A percentile compares a stretch with the other conserved stretches of the same genome.
Conservation (phyloP, 2,888 invertebrate species). For the Graphium colonna region DNA sequence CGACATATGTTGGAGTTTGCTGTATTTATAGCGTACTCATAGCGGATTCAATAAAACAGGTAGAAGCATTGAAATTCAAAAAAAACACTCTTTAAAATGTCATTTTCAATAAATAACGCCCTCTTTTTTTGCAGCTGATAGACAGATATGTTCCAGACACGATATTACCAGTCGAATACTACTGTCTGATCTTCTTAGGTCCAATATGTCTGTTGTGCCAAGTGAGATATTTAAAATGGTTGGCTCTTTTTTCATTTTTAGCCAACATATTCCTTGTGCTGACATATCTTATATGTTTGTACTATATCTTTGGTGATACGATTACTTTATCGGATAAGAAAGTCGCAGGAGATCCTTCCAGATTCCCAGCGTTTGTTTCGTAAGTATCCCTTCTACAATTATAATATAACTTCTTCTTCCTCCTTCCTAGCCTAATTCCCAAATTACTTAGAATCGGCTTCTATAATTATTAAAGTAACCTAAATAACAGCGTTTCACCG, state of each 20-base stretch:
- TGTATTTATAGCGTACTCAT: constrained; percentile 90
- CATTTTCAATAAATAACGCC: too few species aligned
- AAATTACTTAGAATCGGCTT: too few species aligned
- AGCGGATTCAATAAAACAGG: constrained; percentile 83
- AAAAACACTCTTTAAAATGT: too few species aligned
- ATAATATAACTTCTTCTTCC: too few species aligned
- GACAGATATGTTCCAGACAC: constrained; percentile 57
- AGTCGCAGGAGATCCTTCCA: constrained; percentile 73
- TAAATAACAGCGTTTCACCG: too few species aligned
- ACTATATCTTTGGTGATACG: constrained; percentile 85
- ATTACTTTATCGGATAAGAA: constrained; percentile 70
- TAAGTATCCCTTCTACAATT: constrained; percentile 50
- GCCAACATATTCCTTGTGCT: constrained; percentile 91
- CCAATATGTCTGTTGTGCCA: constrained; percentile 64
- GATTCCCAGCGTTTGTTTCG: constrained; percentile 92
- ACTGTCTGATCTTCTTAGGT: constrained; percentile 58
- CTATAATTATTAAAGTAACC: too few species aligned
- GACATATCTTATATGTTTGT: constrained; percentile 91
- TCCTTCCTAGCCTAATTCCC: too few species aligned
- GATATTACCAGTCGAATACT: constrained; percentile 60
- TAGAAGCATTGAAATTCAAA: too few species aligned
- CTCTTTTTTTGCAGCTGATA: constrained; percentile 56
- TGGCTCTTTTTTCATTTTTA: constrained; percentile 93
- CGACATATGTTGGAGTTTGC: constrained; percentile 85
- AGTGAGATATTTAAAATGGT: constrained; percentile 87